Percentiles rank a stretch among this genome's conserved stretches.
phyloP scores from a whole-genome alignment of 1,140 invertebrate genomes.

The Odontomachus brunneus region DNA sequence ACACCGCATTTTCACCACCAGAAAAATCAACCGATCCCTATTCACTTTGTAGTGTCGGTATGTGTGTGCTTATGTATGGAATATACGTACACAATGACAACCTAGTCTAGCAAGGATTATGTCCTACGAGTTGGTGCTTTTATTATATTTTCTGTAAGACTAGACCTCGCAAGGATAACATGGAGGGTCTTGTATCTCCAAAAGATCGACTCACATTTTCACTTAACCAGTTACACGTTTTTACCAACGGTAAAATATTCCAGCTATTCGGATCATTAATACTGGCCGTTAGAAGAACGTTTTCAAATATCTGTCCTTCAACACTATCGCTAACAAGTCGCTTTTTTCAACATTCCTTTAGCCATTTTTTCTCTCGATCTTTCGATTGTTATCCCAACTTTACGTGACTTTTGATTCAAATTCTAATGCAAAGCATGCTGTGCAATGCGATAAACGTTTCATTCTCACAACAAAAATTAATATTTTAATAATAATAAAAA shows the following conservation, averaged over 20 bases:
- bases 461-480: not conserved
- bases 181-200: constrained; percentile 74
- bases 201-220: constrained; percentile 84
- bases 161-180: constrained; percentile 28
- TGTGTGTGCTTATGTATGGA: not conserved
- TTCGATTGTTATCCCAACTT: not conserved
- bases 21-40: constrained; percentile 1
- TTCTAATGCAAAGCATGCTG: not conserved
- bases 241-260: constrained; percentile 70
- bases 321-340: not conserved
- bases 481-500: constrained; percentile 13
- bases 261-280: constrained; percentile 81
- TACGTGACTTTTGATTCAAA: not conserved
- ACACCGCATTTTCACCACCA: constrained; percentile 21
- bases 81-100: too few species aligned
- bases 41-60: not conserved
- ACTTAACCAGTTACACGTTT: constrained; percentile 84
- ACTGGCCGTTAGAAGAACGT: constrained; percentile 78
- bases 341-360: constrained; percentile 23
- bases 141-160: constrained; percentile 62
- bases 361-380: not conserved
- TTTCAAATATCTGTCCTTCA: constrained; percentile 70
- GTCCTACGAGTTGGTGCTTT: constrained; percentile 54
- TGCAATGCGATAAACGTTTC: not conserved
- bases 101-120: constrained; percentile 60